phyloP scores from a whole-genome alignment of 2,797 vertebrate genomes.

The Protonibea diacanthus region DNA sequence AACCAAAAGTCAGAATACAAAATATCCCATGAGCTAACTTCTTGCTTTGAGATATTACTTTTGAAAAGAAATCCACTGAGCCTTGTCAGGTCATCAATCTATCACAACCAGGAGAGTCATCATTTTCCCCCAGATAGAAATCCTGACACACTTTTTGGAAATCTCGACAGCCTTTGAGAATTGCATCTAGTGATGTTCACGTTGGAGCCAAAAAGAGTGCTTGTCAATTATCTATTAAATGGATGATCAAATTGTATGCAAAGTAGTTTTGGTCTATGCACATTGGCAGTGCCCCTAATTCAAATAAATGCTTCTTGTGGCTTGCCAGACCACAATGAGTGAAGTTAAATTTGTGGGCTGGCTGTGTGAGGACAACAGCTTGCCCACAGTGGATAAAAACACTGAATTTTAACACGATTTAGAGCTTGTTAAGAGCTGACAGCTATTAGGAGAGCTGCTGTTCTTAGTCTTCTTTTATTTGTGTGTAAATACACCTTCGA shows the following conservation, averaged over 20 bases:
- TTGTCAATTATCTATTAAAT: not conserved
- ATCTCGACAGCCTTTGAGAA: not conserved
- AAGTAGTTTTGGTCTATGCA: conserved; percentile 4
- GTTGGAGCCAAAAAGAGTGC: not conserved
- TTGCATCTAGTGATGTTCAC: not conserved
- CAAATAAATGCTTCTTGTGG: not conserved
- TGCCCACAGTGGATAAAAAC: conserved; percentile 14
- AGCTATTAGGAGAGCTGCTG: not conserved
- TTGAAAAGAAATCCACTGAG: not conserved
- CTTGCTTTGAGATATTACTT: not conserved
- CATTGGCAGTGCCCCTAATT: not conserved
- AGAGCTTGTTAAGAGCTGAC: conserved; percentile 3
- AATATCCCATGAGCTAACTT: not conserved
- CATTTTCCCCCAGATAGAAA: not conserved
- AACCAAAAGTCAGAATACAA: not conserved
- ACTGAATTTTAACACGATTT: conserved; percentile 1
- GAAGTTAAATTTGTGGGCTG: not conserved
- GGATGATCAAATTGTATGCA: conserved; percentile 8
- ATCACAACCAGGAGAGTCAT: not conserved
- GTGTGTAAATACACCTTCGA: not conserved
- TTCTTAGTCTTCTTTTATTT: not conserved
- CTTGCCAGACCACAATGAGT: conserved; percentile 7
- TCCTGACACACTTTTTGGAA: conserved; percentile 1
- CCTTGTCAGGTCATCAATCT: not conserved
- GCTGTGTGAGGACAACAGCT: conserved; percentile 7